phyloP scores from a whole-genome alignment of 2,113 vertebrate species.

The Psilopsiagon aurifrons region DNA sequence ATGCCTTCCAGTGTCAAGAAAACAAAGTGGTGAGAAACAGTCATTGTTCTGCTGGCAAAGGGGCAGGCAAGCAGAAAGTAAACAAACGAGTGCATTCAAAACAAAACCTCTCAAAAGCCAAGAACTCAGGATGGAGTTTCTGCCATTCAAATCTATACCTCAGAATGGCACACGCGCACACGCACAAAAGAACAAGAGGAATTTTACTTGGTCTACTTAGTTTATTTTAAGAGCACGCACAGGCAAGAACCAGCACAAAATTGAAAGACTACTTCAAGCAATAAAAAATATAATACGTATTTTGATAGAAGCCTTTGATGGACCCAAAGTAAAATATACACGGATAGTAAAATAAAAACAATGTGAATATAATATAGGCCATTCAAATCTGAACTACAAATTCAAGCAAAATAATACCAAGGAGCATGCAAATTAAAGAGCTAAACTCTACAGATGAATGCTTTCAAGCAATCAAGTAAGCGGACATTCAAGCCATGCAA shows the following conservation, averaged over 20 bases:
- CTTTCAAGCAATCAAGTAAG: conserved; percentile 23
- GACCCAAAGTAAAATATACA: background rate
- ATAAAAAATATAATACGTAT: background rate
- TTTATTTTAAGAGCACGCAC: background rate
- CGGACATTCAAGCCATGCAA: background rate
- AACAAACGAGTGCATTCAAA: background rate
- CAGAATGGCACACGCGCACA: background rate
- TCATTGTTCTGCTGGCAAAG: background rate
- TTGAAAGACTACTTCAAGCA: background rate
- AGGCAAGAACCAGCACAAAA: background rate
- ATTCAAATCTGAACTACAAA: conserved; percentile 14
- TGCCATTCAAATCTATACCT: background rate
- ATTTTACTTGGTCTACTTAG: background rate
- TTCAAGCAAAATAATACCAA: background rate
- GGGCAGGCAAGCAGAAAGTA: background rate
- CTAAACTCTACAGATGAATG: background rate
- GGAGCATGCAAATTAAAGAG: background rate
- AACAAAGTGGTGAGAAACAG: background rate
- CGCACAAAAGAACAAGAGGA: background rate
- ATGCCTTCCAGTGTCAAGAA: background rate
- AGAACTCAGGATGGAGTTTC: background rate
- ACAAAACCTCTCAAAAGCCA: background rate
- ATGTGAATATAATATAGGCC: background rate
- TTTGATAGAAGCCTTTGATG: background rate
- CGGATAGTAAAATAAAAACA: background rate